Conservation (phyloP, 2,113 vertebrate species). For the Corydoras sp. region DNA sequence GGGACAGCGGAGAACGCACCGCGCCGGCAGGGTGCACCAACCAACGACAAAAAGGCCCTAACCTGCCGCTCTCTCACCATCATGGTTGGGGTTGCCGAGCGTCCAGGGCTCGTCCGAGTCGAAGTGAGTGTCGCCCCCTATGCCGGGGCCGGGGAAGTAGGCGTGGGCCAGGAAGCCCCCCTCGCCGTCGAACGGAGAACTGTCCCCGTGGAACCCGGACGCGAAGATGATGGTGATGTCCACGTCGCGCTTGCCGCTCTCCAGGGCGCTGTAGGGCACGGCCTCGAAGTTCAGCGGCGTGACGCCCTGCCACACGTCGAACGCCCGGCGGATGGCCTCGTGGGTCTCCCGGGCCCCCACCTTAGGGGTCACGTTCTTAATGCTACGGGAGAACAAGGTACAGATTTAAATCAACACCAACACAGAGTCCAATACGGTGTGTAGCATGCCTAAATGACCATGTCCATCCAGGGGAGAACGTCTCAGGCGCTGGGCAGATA, state of each 20-base stretch:
- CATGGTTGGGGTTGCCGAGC: constrained; percentile 91
- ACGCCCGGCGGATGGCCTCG: constrained; percentile 91
- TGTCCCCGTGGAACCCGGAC: constrained; percentile 97
- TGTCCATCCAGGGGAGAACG: no score
- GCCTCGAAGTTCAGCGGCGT: constrained; percentile 97
- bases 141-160: constrained; percentile 96
- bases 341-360: constrained; percentile 90
- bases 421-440: no score
- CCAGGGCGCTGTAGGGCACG: constrained; percentile 91
- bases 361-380: constrained; percentile 97
- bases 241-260: constrained; percentile 91
- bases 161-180: constrained; percentile 96
- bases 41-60: constrained; percentile 36
- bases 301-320: constrained; percentile 98
- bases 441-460: no score
- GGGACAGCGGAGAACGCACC: no score
- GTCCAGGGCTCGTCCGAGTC: constrained; percentile 98
- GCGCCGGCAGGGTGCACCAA: constrained; percentile 5
- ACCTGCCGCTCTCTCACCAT: constrained; percentile 74
- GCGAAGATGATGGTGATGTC: constrained; percentile 99
- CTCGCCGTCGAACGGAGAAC: constrained; percentile 96
- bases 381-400: constrained; percentile 63
- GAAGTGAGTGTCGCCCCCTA: constrained; percentile 97
- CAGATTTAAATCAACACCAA: no score
- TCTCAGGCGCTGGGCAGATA: no score